Percentiles rank a stretch among this genome's conserved stretches.
Evolutionary conservation across 2,113 vertebrate genomes (phyloP).

Genomic region (Antigone vipio): DNA sequence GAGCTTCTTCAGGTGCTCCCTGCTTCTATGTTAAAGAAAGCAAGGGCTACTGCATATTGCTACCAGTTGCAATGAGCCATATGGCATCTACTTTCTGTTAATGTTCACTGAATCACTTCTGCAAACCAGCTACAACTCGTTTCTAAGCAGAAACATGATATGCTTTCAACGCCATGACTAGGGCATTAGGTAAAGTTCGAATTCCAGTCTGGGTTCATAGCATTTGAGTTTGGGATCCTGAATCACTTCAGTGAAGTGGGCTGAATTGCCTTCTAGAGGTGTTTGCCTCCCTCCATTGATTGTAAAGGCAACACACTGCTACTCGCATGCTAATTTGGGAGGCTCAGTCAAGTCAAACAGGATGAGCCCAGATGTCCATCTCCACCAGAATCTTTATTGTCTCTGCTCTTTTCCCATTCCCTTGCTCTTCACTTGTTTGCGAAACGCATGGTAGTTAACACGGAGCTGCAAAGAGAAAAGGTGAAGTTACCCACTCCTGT

Average conservation of each 20-base stretch:
- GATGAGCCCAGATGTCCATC: neutral
- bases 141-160: neutral
- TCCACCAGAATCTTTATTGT: neutral
- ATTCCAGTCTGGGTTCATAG: neutral
- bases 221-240: neutral
- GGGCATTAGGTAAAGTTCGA: neutral
- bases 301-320: neutral
- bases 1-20: neutral
- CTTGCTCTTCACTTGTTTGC: neutral
- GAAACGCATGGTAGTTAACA: neutral
- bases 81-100: neutral
- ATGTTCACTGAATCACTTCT: neutral
- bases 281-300: neutral
- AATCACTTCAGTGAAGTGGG: neutral
- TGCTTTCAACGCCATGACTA: neutral
- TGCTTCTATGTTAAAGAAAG: neutral
- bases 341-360: neutral
- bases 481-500: neutral
- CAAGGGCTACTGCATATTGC: neutral
- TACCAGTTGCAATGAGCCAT: neutral
- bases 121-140: neutral
- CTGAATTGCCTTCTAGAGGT: neutral
- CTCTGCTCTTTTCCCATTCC: neutral
- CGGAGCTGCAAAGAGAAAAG: neutral
- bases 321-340: neutral